Conservation (phyloP, 1,140 invertebrate genomes). For the Drosophila funebris region DNA sequence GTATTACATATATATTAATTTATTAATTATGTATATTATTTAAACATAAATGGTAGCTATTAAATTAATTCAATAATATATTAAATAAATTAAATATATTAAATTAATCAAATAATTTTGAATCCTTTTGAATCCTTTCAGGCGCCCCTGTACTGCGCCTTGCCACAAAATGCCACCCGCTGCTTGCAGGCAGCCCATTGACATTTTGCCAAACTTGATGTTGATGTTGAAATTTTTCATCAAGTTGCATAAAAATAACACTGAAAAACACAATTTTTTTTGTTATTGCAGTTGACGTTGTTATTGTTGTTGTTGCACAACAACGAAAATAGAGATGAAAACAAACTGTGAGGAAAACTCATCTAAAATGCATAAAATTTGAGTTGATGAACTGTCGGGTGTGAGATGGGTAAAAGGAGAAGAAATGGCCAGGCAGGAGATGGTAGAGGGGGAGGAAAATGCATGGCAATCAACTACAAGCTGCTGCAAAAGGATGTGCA, state of each 20-base stretch:
- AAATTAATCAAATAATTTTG: too few species aligned
- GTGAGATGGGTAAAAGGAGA: not conserved
- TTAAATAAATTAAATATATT: too few species aligned
- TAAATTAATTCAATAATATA: too few species aligned
- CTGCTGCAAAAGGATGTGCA: conserved; percentile 38
- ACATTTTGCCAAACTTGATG: conserved; percentile 81
- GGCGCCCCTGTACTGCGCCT: conserved; percentile 42
- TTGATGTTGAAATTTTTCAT: conserved; percentile 83
- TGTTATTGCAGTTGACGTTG: conserved; percentile 23
- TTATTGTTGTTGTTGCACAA: conserved; percentile 10
- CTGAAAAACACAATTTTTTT: conserved; percentile 59
- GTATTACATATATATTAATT: too few species aligned
- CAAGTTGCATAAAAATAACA: conserved; percentile 81
- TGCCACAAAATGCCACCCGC: conserved; percentile 59
- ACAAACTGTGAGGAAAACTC: conserved; percentile 81
- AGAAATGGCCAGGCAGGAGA: not conserved
- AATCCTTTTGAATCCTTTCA: too few species aligned
- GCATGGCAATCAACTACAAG: conserved; percentile 66
- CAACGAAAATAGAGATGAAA: conserved; percentile 48
- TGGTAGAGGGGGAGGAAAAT: not conserved
- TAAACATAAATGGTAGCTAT: too few species aligned
- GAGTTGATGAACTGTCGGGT: conserved; percentile 73
- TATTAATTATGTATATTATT: too few species aligned
- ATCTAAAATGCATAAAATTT: conserved; percentile 83
- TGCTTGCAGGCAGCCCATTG: conserved; percentile 68